Percentiles rank a stretch among this genome's conserved stretches.
Evolutionary conservation across 1,140 invertebrate species (phyloP).

Genomic region (Melanaphis sacchari): DNA sequence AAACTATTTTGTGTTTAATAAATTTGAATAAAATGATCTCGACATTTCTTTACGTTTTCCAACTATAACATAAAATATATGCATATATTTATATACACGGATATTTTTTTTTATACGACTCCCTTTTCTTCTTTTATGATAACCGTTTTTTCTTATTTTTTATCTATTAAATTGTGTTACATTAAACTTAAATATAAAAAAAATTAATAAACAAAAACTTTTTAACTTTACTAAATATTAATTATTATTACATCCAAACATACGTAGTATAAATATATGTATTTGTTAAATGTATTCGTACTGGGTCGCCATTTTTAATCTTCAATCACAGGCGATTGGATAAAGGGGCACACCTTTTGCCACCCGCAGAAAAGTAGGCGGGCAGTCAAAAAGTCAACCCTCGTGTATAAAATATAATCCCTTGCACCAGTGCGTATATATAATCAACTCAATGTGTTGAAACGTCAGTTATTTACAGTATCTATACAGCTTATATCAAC

Average conservation of each 20-base stretch:
- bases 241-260: not conserved
- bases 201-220: not conserved
- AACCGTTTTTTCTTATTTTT: not conserved
- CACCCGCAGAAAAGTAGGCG: slow-evolving; percentile 57
- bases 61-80: too few relatives aligned
- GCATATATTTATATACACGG: too few relatives aligned
- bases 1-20: not conserved
- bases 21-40: not conserved
- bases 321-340: slow-evolving; percentile 50
- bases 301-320: slow-evolving; percentile 52
- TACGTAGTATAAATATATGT: not conserved
- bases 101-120: not conserved
- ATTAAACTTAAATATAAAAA: not conserved
- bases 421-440: not conserved
- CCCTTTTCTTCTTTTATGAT: not conserved
- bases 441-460: not conserved
- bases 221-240: not conserved
- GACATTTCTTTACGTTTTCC: too few relatives aligned
- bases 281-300: slow-evolving; percentile 7
- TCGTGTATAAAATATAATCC: slow-evolving; percentile 45
- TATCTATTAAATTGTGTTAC: not conserved
- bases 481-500: not conserved
- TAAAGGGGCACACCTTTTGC: slow-evolving; percentile 51
- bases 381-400: slow-evolving; percentile 57
- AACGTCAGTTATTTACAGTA: not conserved